A percentile compares a stretch with the other conserved stretches of the same genome.
Evolutionary conservation across 2,797 vertebrate species (phyloP).

Genomic region (Pantherophis alleghaniensis): DNA sequence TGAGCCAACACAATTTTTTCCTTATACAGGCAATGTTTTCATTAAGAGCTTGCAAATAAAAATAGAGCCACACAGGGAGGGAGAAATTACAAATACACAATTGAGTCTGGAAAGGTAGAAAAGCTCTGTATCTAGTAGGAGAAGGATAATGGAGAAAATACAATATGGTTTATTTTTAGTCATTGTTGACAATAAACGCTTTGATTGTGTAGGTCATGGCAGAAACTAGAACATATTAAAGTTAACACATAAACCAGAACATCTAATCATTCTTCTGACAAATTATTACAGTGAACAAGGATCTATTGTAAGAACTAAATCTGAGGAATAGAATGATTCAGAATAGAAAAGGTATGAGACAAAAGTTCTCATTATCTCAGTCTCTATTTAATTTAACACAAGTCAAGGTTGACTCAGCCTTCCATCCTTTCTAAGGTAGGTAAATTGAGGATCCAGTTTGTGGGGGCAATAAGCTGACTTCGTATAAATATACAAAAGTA

Average conservation of each 20-base stretch:
- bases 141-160: not conserved
- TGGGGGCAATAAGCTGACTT: too few relatives aligned
- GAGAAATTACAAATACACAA: not conserved
- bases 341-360: not conserved
- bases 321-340: not conserved
- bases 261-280: not conserved
- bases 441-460: too few relatives aligned
- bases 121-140: not conserved
- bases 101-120: not conserved
- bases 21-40: not conserved
- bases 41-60: not conserved
- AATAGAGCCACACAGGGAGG: not conserved
- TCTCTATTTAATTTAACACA: not conserved
- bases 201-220: not conserved
- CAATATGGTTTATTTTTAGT: not conserved
- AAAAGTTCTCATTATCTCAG: not conserved
- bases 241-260: not conserved
- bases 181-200: not conserved
- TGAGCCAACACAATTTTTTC: not conserved
- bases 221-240: not conserved
- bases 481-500: too few relatives aligned
- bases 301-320: not conserved
- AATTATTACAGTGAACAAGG: not conserved
- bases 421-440: too few relatives aligned
- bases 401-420: too few relatives aligned